Evolutionary conservation across 2,113 vertebrate genomes (phyloP), one percentile per base, ranked within the genome.

Genomic region (Noturus placidus): DNA sequence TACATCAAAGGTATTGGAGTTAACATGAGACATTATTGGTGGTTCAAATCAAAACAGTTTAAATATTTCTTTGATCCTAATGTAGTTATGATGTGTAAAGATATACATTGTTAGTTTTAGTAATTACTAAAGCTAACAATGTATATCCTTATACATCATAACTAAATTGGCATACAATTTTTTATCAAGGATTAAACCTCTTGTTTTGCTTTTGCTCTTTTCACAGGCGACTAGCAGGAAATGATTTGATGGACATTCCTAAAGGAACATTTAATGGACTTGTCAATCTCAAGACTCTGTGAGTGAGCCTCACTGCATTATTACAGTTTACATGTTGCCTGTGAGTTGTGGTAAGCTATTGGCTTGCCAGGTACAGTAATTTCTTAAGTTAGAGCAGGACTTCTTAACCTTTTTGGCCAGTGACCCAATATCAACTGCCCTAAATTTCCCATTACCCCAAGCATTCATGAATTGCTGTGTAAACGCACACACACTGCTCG

Each of bases 231-330:
- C 95, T 99, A 92, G 97, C 98, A 84, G 98, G 97, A 95, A 99
- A 98, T 84, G 93, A 97, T 87, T 94, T 99, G 95, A 96, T 94
- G 89, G 92, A 95, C 93, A 95, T 99, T 92, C 96, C 97, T 92
- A 96, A 95, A 94, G 97, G 96, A 96, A 96, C 97, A 3, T 98
- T 99, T 92, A 84, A 93, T 20, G 98, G 97, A 88, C 97, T 98
- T 93, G 95, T 95, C 94, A 97, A 95, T 93, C 98, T 98, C 90
- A 98, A 97, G 97, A 96, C 98, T 84, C 96, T 99, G 98, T 98
- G 94, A 98, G 98, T 97, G 91, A 93, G 92, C 56, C 0, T 13
- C 57, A 30, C 57, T 52, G 38, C 27, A 33, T 52, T 82, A 38
- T 42, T 25, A 25, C 22, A 7, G 13, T 22, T 38, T 35, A 2